phyloP scores from a whole-genome alignment of 2,888 invertebrate species.

The Harpalus rufipes region DNA sequence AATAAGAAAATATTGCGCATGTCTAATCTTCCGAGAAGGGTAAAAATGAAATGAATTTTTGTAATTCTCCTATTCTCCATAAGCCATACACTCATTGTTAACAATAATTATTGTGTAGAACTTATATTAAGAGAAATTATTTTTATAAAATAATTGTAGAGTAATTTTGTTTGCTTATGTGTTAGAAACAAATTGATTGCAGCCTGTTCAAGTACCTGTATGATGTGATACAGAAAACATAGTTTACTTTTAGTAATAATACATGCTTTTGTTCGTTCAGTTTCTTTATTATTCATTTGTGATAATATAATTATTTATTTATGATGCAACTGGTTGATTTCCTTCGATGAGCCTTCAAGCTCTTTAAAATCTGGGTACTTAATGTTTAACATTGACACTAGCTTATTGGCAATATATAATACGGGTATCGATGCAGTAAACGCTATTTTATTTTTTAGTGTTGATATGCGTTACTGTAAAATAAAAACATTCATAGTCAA shows the following conservation, averaged over 20 bases:
- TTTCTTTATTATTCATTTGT: conserved; percentile 56
- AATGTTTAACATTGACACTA: conserved; percentile 34
- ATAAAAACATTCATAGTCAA: conserved; percentile 31
- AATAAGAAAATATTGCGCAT: not conserved
- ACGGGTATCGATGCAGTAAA: conserved; percentile 39
- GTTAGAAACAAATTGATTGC: conserved; percentile 63
- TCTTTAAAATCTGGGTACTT: conserved; percentile 25
- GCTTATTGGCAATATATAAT: conserved; percentile 49
- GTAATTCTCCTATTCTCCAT: not conserved
- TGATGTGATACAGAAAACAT: conserved; percentile 65
- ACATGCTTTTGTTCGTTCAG: conserved; percentile 51
- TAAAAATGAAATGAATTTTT: not conserved
- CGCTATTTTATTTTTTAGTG: conserved; percentile 43
- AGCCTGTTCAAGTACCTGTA: conserved; percentile 65
- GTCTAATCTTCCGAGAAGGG: not conserved
- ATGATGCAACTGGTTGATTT: conserved; percentile 36
- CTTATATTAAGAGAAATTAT: conserved; percentile 65
- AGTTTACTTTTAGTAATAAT: conserved; percentile 52
- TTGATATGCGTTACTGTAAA: conserved; percentile 36
- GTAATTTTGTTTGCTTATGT: conserved; percentile 64
- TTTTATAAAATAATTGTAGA: conserved; percentile 67
- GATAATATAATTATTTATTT: conserved; percentile 60
- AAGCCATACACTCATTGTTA: conserved; percentile 53
- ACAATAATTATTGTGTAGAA: conserved; percentile 62
- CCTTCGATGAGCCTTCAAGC: not conserved